phyloP scores from a whole-genome alignment of 2,888 invertebrate species.

The Apamea sordens region DNA sequence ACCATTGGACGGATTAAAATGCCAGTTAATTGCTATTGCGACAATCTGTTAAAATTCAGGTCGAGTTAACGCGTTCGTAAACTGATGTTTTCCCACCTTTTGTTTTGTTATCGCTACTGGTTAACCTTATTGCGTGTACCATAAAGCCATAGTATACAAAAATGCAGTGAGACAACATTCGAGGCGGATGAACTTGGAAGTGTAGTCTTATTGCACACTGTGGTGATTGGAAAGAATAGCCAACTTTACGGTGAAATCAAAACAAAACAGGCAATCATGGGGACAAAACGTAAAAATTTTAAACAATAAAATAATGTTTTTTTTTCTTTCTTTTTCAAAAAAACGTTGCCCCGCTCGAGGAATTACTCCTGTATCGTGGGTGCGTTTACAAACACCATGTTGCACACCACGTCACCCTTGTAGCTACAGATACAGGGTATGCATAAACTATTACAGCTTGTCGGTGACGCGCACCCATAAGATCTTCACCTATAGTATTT shows the following conservation, averaged over 20 bases:
- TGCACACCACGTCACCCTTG: too few species aligned
- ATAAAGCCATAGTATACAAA: background rate
- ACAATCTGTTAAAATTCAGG: constrained; percentile 63
- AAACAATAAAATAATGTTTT: background rate
- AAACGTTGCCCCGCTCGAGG: too few species aligned
- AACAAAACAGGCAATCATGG: background rate
- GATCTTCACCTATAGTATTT: background rate
- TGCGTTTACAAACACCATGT: too few species aligned
- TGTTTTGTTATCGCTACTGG: constrained; percentile 54
- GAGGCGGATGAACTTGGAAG: background rate
- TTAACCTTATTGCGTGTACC: constrained; percentile 48
- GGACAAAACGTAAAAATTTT: background rate
- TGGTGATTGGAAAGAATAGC: background rate
- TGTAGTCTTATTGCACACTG: background rate
- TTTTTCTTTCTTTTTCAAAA: too few species aligned
- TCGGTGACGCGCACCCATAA: background rate
- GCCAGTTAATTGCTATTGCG: constrained; percentile 56
- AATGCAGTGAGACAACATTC: background rate
- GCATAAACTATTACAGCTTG: background rate
- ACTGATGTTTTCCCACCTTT: constrained; percentile 56
- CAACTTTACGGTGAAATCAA: background rate
- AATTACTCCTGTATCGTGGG: too few species aligned
- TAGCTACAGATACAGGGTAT: background rate
- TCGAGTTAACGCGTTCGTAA: constrained; percentile 52
- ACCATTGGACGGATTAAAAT: constrained; percentile 55